A percentile compares a stretch with the other conserved stretches of the same genome.
phyloP scores from a whole-genome alignment of 2,888 invertebrate genomes.

The Andrena bucephala region DNA sequence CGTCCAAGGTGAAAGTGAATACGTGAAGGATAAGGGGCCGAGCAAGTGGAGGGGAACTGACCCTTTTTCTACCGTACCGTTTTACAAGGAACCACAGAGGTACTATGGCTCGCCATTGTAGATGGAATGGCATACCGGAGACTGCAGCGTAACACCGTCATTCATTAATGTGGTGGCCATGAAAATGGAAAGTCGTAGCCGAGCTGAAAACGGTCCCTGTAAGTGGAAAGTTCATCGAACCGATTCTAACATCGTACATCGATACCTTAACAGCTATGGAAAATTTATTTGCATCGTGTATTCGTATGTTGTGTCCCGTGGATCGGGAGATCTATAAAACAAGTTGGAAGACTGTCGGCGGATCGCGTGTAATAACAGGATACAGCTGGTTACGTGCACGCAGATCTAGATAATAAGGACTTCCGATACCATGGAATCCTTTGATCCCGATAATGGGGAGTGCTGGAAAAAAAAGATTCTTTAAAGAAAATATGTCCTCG shows the following conservation, averaged over 20 bases:
- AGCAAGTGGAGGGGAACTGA: too few relatives aligned
- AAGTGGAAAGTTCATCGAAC: constrained; percentile 41
- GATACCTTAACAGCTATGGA: background rate
- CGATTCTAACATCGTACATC: background rate
- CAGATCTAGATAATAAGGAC: constrained; percentile 29
- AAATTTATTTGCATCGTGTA: background rate
- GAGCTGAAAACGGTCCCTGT: constrained; percentile 50
- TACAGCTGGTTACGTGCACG: constrained; percentile 45
- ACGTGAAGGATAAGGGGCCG: background rate
- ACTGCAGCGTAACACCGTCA: too few relatives aligned
- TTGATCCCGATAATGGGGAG: constrained; percentile 19
- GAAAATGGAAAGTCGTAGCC: constrained; percentile 59
- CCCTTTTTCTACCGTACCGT: too few relatives aligned
- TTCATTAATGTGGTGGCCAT: background rate
- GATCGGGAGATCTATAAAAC: background rate
- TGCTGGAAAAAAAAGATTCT: background rate
- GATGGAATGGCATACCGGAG: background rate
- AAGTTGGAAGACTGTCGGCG: background rate
- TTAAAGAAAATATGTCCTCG: background rate
- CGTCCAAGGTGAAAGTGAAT: background rate
- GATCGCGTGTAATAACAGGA: constrained; percentile 59
- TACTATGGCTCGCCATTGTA: too few relatives aligned
- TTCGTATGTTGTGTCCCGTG: background rate
- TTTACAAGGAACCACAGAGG: background rate
- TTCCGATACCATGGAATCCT: constrained; percentile 14